These are phyloP conservation scores for Stomorhina lunata DNA, from an alignment of 2,888 invertebrate species.

Conservation along the genomic window DNA sequence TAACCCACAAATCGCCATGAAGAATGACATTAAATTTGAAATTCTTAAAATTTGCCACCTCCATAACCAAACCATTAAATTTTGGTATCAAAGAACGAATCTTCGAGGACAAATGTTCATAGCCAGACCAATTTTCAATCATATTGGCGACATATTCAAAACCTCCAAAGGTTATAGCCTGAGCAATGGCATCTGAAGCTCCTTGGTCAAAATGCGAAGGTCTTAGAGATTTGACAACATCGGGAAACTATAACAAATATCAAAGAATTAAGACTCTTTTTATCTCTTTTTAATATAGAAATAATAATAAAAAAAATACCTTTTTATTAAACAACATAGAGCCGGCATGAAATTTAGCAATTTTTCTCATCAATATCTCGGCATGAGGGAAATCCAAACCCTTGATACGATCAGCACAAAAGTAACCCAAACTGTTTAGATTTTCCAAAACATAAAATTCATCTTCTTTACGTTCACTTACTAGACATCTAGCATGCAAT, in stretches of 20 bases:
- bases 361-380: conserved; percentile 79
- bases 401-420: conserved; percentile 80
- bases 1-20: conserved; percentile 81
- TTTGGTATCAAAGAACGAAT: conserved; percentile 69
- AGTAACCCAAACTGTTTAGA: conserved; percentile 80
- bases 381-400: conserved; percentile 81
- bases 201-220: conserved; percentile 68
- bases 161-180: conserved; percentile 68
- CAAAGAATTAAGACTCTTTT: not conserved
- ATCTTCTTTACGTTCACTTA: conserved; percentile 66
- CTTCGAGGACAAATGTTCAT: conserved; percentile 77
- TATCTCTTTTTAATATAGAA: not conserved
- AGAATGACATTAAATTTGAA: conserved; percentile 78
- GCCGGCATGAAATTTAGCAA: conserved; percentile 82
- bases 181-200: conserved; percentile 49
- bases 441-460: conserved; percentile 76
- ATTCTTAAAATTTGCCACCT: conserved; percentile 66
- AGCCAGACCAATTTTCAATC: conserved; percentile 74
- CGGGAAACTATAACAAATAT: conserved; percentile 62
- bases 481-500: conserved; percentile 71
- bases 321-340: conserved; percentile 81
- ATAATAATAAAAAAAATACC: conserved; percentile 70
- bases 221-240: conserved; percentile 50
- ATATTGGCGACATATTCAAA: conserved; percentile 65
- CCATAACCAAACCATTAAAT: conserved; percentile 68